Conservation (phyloP, 2,888 invertebrate genomes). For the Norana najaformis region DNA sequence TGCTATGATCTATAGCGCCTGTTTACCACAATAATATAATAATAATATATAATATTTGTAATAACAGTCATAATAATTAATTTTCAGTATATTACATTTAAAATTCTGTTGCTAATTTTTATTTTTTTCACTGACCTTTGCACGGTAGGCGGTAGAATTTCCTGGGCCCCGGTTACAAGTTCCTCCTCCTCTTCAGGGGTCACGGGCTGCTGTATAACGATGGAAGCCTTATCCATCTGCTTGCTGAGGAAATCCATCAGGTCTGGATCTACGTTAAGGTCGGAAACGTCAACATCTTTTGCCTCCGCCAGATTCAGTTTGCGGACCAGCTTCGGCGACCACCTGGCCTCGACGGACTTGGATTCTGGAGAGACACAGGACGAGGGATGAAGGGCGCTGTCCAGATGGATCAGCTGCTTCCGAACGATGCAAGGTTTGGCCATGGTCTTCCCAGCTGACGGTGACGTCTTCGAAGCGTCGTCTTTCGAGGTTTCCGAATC, state of each 20-base stretch:
- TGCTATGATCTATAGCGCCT: too few relatives aligned
- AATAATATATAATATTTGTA: too few relatives aligned
- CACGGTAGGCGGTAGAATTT: neutral
- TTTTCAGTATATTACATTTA: too few relatives aligned
- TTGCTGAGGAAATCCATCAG: slow-evolving; percentile 18
- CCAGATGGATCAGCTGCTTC: slow-evolving; percentile 18
- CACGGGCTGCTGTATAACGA: neutral
- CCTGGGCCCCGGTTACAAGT: neutral
- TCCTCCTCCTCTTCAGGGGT: neutral
- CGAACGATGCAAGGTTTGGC: slow-evolving; percentile 14
- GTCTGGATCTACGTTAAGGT: neutral
- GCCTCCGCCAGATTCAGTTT: slow-evolving; percentile 20
- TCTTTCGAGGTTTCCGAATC: neutral
- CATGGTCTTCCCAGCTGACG: neutral
- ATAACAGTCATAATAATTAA: too few relatives aligned
- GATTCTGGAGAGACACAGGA: slow-evolving; percentile 15
- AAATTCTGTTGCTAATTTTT: neutral
- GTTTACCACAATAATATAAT: too few relatives aligned
- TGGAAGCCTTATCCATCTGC: neutral
- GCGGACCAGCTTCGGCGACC: neutral
- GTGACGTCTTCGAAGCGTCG: neutral
- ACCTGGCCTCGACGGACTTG: neutral
- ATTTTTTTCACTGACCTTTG: neutral
- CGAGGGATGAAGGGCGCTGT: slow-evolving; percentile 9
- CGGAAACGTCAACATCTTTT: neutral